Evolutionary conservation across 2,888 invertebrate genomes (phyloP).

Genomic region (Hoplodrina blanda): DNA sequence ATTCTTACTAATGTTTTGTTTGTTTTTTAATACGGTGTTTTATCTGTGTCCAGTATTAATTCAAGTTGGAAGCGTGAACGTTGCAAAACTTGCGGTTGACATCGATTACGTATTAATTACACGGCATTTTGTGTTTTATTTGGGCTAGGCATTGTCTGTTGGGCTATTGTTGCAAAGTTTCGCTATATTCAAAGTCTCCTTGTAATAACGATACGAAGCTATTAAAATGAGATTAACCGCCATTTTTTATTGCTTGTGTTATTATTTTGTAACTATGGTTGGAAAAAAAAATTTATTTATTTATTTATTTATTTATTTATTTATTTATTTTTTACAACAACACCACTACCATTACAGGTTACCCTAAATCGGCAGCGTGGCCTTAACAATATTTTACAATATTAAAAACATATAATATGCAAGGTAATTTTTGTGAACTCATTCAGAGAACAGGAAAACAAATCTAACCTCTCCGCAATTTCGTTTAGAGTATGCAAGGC

Average conservation of each 20-base stretch:
- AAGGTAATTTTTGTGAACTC: too few species aligned
- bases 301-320: too few species aligned
- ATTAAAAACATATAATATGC: too few species aligned
- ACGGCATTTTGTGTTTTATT: conserved; percentile 61
- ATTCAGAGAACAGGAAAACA: too few species aligned
- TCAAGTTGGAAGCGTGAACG: conserved; percentile 47
- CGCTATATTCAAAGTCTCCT: conserved; percentile 37
- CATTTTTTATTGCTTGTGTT: conserved; percentile 14
- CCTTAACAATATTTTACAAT: too few species aligned
- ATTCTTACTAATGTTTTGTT: conserved; percentile 15
- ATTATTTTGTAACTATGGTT: conserved; percentile 5
- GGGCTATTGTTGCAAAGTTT: conserved; percentile 55
- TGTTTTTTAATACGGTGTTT: conserved; percentile 26
- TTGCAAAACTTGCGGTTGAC: conserved; percentile 64
- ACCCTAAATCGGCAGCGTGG: too few species aligned
- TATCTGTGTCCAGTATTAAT: conserved; percentile 37
- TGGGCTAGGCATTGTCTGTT: conserved; percentile 54
- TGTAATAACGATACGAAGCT: conserved; percentile 34
- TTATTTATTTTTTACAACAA: too few species aligned
- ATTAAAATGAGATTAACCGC: conserved; percentile 56
- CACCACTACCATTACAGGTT: too few species aligned
- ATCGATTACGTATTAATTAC: conserved; percentile 74
- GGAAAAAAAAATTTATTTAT: too few species aligned
- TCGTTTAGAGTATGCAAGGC: too few species aligned
- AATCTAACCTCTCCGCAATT: too few species aligned